Evolutionary conservation across 2,888 invertebrate species (phyloP).

Genomic region (Molorchus minor): DNA sequence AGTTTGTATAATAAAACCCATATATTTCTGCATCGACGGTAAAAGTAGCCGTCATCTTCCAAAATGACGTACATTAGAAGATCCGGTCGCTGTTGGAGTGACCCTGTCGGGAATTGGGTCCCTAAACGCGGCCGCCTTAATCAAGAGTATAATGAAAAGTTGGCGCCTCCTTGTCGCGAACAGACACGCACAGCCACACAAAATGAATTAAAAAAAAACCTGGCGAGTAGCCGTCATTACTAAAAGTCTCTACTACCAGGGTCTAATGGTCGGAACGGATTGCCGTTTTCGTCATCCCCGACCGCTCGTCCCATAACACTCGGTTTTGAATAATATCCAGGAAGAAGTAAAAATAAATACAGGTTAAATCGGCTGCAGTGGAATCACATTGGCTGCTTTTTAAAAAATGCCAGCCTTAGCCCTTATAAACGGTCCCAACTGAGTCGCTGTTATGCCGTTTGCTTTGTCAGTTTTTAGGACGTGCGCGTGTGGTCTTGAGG

Average conservation of each 20-base stretch:
- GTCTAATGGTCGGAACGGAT: conserved; percentile 53
- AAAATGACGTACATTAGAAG: too few species aligned
- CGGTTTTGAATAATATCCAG: conserved; percentile 13
- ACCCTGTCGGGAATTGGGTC: conserved; percentile 18
- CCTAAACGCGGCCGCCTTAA: conserved; percentile 51
- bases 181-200: conserved; percentile 60
- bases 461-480: too few species aligned
- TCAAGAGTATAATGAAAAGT: conserved; percentile 62
- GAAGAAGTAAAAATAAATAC: too few species aligned
- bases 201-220: conserved; percentile 57
- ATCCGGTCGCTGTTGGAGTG: neutral
- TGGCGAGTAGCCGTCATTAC: conserved; percentile 55
- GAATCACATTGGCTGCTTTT: too few species aligned
- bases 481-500: too few species aligned
- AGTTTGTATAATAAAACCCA: too few species aligned
- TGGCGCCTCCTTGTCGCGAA: conserved; percentile 61
- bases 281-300: conserved; percentile 44
- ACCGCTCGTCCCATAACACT: conserved; percentile 1
- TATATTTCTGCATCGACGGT: too few species aligned
- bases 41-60: too few species aligned
- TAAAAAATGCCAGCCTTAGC: too few species aligned
- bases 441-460: too few species aligned
- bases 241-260: conserved; percentile 37
- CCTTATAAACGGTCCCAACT: too few species aligned
- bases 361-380: too few species aligned